Percentiles rank a stretch among this genome's conserved stretches.
Conservation (phyloP, 2,797 vertebrate species). For the Pogoniulus pusillus region DNA sequence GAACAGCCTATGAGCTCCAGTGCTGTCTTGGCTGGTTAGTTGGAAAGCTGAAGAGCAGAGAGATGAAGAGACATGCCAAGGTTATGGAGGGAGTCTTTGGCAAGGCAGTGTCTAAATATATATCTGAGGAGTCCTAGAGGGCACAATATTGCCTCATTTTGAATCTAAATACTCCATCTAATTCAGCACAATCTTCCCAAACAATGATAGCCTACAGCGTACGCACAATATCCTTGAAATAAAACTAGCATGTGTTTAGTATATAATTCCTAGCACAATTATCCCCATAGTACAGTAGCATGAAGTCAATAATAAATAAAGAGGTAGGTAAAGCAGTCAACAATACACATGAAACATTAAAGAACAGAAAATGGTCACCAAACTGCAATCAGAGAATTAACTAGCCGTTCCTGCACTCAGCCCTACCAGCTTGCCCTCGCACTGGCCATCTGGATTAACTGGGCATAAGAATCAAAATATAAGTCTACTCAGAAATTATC, state of each 20-base stretch:
- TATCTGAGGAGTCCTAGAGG: conserved; percentile 24
- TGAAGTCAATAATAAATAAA: conserved; percentile 15
- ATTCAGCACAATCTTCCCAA: conserved; percentile 53
- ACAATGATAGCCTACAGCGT: conserved; percentile 49
- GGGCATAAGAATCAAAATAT: neutral
- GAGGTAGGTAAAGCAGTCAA: neutral
- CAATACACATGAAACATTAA: neutral
- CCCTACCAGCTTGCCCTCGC: neutral
- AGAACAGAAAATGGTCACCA: neutral
- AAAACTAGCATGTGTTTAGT: conserved; percentile 31
- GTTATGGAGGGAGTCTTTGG: conserved; percentile 8
- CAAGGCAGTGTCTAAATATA: conserved; percentile 31
- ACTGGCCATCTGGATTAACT: neutral
- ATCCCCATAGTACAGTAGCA: neutral
- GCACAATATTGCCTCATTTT: conserved; percentile 29
- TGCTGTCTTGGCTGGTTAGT: neutral
- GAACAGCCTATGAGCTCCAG: neutral
- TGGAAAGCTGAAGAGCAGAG: neutral
- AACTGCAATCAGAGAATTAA: neutral
- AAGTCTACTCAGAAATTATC: neutral
- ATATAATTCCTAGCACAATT: conserved; percentile 26
- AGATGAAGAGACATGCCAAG: neutral
- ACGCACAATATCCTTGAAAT: neutral
- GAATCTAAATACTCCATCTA: conserved; percentile 3
- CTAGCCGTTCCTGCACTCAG: neutral